Evolutionary conservation across 2,113 vertebrate species (phyloP), one percentile per base, ranked within the genome.

Genomic region (Camelus bactrianus): DNA sequence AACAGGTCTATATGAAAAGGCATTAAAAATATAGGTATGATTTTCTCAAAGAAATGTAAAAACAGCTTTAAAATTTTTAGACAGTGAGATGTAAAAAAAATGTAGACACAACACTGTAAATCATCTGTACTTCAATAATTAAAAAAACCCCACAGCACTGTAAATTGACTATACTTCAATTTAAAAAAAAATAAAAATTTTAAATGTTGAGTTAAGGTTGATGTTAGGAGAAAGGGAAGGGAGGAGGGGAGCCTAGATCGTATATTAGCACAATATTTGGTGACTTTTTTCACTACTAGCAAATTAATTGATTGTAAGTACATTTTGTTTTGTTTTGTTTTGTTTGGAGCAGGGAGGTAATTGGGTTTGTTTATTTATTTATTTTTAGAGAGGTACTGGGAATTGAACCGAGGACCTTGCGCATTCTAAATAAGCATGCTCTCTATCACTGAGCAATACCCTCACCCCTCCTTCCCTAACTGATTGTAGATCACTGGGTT

Each of bases 11-110:
- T 76, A 32, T 54, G 32, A 81, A 81, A 84, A 87, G 52, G 17
- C 28, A 62, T 24, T 72, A 52, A 56, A 85, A 81, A 62, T 76
- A 50, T 30, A 81, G 10, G 26, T 69, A 72, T 62, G 52, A 54
- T 62, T 91, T 89, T 26, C 52, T 35, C 48, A 85, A 87, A 82
- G 32, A 91, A 69, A 91, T 91, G 24, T 81, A 76, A 35, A 75
- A 81, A 62, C 54, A 52, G 19, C 38, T 75, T 82, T 38, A 26
- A 56, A 50, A 26, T 8, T 50, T 79, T 38, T 64, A 64, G 65
- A 73, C 50, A 42, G 12, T 89, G 46, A 70, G 26, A 54, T 28
- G 26, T 30, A 20, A 67, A 81, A 79, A 50, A 67, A 35, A 19
- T 58, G 13, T 60, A 48, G 19, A 42, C 38, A 42, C 38, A 42